A percentile compares a stretch with the other conserved stretches of the same genome.
Evolutionary conservation across 2,113 vertebrate species (phyloP).

Genomic region (Arenaria interpres): DNA sequence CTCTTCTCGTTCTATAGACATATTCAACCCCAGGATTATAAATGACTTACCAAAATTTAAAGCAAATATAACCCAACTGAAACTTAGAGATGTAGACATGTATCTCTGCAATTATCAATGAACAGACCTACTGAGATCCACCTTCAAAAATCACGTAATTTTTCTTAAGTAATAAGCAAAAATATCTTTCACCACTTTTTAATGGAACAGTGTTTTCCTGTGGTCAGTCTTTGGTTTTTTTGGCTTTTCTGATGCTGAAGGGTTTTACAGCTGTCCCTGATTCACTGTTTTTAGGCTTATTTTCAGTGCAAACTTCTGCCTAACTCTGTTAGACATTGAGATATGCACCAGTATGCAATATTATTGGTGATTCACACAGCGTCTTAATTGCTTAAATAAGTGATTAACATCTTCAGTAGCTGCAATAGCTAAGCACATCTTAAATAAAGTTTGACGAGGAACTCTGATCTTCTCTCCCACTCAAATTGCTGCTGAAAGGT

Average conservation of each 20-base stretch:
- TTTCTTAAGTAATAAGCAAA: background rate
- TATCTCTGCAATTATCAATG: background rate
- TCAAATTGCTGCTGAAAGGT: background rate
- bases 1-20: background rate
- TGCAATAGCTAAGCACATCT: background rate
- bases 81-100: background rate
- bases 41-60: background rate
- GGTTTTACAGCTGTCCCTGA: background rate
- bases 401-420: background rate
- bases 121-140: background rate
- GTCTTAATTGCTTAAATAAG: background rate
- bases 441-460: background rate
- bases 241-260: background rate
- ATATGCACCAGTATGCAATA: no score
- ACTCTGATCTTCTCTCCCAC: background rate
- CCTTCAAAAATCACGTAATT: background rate
- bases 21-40: background rate
- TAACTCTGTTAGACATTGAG: background rate
- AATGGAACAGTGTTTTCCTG: background rate
- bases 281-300: background rate
- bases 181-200: background rate
- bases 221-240: background rate
- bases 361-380: background rate
- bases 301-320: background rate
- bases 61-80: background rate